These are phyloP conservation scores for Sebastes vulpes DNA, from an alignment of 2,797 vertebrate genomes.

Conservation along the genomic window DNA sequence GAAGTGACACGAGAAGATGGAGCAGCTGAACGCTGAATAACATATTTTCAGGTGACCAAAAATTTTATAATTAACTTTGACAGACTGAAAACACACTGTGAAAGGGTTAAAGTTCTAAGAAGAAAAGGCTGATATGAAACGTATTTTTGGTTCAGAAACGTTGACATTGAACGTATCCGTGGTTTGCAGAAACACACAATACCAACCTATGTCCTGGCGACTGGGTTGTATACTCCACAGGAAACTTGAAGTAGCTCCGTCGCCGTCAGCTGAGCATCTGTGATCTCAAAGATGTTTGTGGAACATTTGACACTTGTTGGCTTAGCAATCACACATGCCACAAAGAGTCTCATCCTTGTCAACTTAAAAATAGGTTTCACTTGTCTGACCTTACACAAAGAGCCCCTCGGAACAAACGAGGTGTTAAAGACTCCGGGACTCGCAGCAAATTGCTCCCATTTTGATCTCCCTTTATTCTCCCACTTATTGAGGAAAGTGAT, in stretches of 20 bases:
- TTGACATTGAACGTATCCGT: neutral
- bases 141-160: neutral
- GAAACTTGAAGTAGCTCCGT: conserved; percentile 36
- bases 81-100: no score
- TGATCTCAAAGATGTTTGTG: conserved; percentile 9
- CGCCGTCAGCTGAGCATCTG: conserved; percentile 9
- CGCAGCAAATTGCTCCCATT: conserved; percentile 56
- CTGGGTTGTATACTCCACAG: conserved; percentile 60
- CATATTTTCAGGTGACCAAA: no score
- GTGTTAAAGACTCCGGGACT: conserved; percentile 46
- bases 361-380: conserved; percentile 23
- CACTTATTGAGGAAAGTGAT: conserved; percentile 47
- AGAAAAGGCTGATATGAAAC: neutral
- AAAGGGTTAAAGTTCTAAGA: no score
- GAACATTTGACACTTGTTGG: neutral
- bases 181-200: neutral
- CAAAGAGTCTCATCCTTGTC: conserved; percentile 9
- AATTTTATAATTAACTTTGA: no score
- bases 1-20: no score
- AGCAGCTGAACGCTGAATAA: no score
- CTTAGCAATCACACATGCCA: conserved; percentile 1
- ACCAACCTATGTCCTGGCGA: no score
- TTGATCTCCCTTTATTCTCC: conserved; percentile 40
- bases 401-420: conserved; percentile 34
- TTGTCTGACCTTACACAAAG: conserved; percentile 40